A percentile compares a stretch with the other conserved stretches of the same genome.
Evolutionary conservation across 2,888 invertebrate genomes (phyloP).

Genomic region (Brassicogethes aeneus): DNA sequence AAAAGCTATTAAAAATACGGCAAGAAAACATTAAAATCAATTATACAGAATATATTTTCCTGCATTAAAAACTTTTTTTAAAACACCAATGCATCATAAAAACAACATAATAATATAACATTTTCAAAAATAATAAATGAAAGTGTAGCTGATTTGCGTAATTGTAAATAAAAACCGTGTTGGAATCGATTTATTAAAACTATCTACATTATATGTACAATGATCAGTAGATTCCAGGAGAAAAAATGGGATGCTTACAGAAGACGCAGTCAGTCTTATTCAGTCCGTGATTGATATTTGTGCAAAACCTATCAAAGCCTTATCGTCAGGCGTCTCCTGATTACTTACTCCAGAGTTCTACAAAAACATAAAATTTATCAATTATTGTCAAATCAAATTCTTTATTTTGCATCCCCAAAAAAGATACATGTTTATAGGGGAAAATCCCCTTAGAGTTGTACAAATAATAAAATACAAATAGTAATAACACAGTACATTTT

Average conservation of each 20-base stretch:
- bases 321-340: conserved; percentile 86
- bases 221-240: conserved; percentile 33
- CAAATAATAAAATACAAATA: no score
- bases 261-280: conserved; percentile 24
- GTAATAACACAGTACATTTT: no score
- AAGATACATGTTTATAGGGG: no score
- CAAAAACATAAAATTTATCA: conserved; percentile 26
- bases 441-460: no score
- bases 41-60: conserved; percentile 1
- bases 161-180: conserved; percentile 6
- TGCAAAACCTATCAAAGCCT: conserved; percentile 92
- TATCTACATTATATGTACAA: conserved; percentile 27
- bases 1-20: background rate
- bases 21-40: background rate
- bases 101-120: background rate
- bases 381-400: no score
- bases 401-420: no score
- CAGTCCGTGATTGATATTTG: conserved; percentile 91
- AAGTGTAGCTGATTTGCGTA: conserved; percentile 7
- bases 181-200: conserved; percentile 16
- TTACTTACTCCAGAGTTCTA: conserved; percentile 58
- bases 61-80: background rate
- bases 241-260: conserved; percentile 15
- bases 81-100: background rate
- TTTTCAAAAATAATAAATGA: conserved; percentile 10